Evolutionary conservation across 2,888 invertebrate species (phyloP).

Genomic region (Conus canariensis): DNA sequence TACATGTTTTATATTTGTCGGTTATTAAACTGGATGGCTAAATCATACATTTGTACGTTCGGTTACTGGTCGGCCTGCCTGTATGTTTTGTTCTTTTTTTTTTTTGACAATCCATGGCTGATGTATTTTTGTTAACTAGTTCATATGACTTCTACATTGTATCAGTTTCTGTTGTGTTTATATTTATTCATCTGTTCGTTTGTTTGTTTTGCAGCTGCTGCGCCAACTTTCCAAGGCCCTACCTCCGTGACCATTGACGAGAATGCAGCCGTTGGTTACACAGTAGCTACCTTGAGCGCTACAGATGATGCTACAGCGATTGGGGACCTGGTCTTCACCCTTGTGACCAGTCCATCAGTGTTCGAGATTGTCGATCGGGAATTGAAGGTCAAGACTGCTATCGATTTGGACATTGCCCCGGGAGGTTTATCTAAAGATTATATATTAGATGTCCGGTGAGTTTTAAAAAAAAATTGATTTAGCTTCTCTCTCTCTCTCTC

Average conservation of each 20-base stretch:
- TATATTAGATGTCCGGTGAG: neutral
- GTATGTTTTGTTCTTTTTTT: too few species aligned
- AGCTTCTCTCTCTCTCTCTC: too few species aligned
- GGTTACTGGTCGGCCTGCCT: too few species aligned
- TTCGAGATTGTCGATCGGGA: neutral
- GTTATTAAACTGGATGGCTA: too few species aligned
- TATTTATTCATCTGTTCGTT: neutral
- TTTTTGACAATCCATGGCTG: too few species aligned
- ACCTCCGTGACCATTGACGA: neutral
- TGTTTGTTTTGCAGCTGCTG: neutral
- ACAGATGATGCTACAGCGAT: neutral
- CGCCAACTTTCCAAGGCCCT: neutral
- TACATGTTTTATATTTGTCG: too few species aligned
- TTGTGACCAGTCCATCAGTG: constrained; percentile 7
- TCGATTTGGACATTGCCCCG: neutral
- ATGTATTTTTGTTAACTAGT: too few species aligned
- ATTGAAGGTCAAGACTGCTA: neutral
- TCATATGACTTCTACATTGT: too few species aligned
- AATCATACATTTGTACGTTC: too few species aligned
- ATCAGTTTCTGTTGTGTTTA: too few species aligned
- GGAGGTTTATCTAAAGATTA: neutral
- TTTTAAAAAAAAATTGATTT: too few species aligned
- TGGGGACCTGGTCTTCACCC: neutral
- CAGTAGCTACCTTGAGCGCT: constrained; percentile 25
- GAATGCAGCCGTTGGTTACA: neutral